Evolutionary conservation across 2,113 vertebrate genomes (phyloP), one percentile per base, ranked within the genome.

Genomic region (Pelobates fuscus): DNA sequence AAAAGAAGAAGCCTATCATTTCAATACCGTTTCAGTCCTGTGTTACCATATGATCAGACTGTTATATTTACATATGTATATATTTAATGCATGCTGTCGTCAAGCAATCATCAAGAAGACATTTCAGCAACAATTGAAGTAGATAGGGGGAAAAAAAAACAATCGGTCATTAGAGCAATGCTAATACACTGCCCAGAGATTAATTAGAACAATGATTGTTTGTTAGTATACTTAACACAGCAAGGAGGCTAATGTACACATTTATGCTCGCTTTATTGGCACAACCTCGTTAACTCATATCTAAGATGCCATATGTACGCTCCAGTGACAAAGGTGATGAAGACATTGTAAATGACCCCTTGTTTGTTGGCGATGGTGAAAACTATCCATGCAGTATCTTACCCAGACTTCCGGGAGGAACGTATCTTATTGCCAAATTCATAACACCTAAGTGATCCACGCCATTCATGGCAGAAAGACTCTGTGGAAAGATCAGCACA

Each of bases 381-480:
- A 41, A 14, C 32, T 26, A 26, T 46, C 52, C 0, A 14, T 29
- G 52, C 21, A 26, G 37, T 59, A 30, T 41, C 64, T 87, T 80
- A 90, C 88, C 88, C 25, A 84, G 76, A 78, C 82, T 87, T 80
- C 88, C 85, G 18, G 86, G 85, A 23, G 88, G 88, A 0, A 90
- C 71, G 0, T 90, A 90, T 30, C 84, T 88, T 78, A 90, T 87
- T 30, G 86, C 85, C 55, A 90, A 80, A 66, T 86, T 88, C 83
- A 90, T 90, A 71, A 87, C 86, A 23, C 88, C 88, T 59, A 85
- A 81, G 41, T 90, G 87, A 77, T 87, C 87, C 26, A 79, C 82
- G 15, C 83, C 84, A 0, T 84, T 86, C 75, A 82, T 78, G 64
- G 86, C 85, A 32, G 84, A 87, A 29, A 89, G 82, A 64, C 85